Conservation (phyloP, 1,140 invertebrate species). For the Lucilia sericata region DNA sequence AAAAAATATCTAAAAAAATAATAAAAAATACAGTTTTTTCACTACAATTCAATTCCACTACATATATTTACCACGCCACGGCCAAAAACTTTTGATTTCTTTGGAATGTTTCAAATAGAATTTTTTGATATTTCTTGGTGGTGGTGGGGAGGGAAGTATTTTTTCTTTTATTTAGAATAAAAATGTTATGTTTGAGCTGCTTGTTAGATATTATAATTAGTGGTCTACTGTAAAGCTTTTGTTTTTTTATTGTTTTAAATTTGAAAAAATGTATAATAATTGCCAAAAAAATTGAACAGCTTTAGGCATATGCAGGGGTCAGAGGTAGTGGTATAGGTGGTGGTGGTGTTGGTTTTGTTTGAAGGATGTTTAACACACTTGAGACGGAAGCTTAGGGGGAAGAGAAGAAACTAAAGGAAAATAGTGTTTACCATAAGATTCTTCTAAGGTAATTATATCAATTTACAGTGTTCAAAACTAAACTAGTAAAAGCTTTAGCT, state of each 20-base stretch:
- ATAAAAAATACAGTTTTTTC: slow-evolving; percentile 9
- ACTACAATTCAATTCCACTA: slow-evolving; percentile 31
- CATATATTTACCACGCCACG: slow-evolving; percentile 52
- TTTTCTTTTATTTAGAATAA: background rate
- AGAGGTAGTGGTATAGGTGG: no score
- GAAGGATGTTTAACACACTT: no score
- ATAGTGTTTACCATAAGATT: background rate
- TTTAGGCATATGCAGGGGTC: background rate
- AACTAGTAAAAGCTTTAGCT: slow-evolving; percentile 20
- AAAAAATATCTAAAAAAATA: slow-evolving; percentile 2
- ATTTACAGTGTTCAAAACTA: background rate
- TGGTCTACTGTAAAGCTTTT: background rate
- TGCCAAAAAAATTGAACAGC: slow-evolving; percentile 20
- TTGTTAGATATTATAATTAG: no score
- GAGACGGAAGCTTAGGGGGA: no score
- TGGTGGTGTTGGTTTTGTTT: no score
- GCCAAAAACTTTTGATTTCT: slow-evolving; percentile 49
- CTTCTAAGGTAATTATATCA: background rate
- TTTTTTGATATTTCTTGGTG: slow-evolving; percentile 15
- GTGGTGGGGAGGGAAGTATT: background rate
- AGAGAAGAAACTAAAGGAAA: no score
- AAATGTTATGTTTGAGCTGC: slow-evolving; percentile 38
- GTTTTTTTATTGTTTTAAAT: background rate
- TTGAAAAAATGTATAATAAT: slow-evolving; percentile 25
- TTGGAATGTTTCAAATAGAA: slow-evolving; percentile 2